phyloP scores from a whole-genome alignment of 2,888 invertebrate genomes.

The Cerastis leucographa region DNA sequence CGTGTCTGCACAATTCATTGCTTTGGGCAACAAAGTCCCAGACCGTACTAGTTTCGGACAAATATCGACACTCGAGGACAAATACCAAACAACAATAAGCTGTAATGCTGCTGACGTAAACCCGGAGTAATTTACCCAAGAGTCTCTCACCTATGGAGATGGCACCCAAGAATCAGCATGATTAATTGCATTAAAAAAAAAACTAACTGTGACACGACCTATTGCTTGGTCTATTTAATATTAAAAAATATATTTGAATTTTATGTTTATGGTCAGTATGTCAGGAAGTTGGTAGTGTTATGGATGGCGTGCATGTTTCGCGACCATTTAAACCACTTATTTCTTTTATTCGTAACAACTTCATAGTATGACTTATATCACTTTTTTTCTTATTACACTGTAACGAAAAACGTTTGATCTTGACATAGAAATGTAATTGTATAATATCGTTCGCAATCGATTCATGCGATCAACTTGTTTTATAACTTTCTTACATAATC shows the following conservation, averaged over 20 bases:
- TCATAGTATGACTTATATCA: neutral
- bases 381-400: slow-evolving; percentile 13
- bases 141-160: neutral
- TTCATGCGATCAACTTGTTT: slow-evolving; percentile 30
- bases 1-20: neutral
- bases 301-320: neutral
- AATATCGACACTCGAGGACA: neutral
- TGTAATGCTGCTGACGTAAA: neutral
- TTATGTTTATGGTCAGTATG: neutral
- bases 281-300: neutral
- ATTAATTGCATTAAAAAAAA: neutral
- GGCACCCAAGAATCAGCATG: neutral
- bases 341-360: slow-evolving; percentile 1
- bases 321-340: neutral
- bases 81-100: neutral
- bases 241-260: neutral
- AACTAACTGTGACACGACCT: neutral
- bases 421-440: slow-evolving; percentile 66
- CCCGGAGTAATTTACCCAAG: neutral
- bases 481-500: slow-evolving; percentile 50
- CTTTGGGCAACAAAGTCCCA: neutral
- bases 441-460: slow-evolving; percentile 34
- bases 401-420: slow-evolving; percentile 62
- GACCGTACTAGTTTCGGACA: no score
- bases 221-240: neutral